Percentiles rank a stretch among this genome's conserved stretches.
These are phyloP conservation scores for Dryococelus australis DNA, from an alignment of 2,888 invertebrate genomes.

Conservation along the genomic window DNA sequence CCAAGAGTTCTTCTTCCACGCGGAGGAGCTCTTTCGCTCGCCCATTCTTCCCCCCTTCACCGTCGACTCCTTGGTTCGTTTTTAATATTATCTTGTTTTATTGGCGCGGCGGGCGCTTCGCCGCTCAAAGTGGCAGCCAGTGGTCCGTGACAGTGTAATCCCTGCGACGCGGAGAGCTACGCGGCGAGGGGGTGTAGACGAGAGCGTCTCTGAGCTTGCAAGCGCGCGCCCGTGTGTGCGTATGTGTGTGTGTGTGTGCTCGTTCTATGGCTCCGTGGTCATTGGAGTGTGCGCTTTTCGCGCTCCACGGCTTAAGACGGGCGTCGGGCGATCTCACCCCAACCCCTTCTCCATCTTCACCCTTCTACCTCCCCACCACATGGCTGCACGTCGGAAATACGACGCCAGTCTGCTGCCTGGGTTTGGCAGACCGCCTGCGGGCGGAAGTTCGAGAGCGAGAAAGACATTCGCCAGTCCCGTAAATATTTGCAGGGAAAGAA, in stretches of 20 bases:
- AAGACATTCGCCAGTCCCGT: no score
- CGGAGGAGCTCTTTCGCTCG: no score
- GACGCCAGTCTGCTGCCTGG: background rate
- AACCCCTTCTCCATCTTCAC: no score
- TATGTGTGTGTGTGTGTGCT: no score
- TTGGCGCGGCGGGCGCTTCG: background rate
- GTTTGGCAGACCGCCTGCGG: background rate
- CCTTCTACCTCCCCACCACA: no score
- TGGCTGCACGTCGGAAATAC: background rate
- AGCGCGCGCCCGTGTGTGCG: no score
- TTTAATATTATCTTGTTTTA: constrained; percentile 16
- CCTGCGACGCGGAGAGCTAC: background rate
- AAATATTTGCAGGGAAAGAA: no score
- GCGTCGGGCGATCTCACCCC: background rate
- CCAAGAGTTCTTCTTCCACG: background rate
- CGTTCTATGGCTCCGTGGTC: background rate
- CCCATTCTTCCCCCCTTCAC: background rate
- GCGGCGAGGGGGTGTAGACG: background rate
- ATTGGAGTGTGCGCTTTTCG: background rate
- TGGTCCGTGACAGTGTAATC: background rate
- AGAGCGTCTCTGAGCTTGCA: no score
- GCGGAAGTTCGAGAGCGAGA: no score
- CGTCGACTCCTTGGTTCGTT: background rate
- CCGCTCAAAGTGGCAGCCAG: background rate
- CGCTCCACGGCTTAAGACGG: background rate